phyloP scores from a whole-genome alignment of 2,797 vertebrate species.

The Malurus leucopterus region DNA sequence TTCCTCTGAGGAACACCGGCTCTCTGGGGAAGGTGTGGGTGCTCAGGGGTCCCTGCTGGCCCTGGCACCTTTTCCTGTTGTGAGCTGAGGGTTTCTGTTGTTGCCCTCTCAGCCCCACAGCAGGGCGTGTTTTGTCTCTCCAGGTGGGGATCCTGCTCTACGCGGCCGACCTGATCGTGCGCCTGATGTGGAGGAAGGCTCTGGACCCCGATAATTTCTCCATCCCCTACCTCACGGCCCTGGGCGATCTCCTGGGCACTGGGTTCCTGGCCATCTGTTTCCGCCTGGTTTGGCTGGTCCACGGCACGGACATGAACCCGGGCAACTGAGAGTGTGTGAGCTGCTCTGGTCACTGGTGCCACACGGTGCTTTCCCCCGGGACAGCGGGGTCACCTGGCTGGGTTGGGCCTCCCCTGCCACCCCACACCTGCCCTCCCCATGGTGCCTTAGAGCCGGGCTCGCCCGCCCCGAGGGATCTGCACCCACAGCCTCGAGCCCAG shows the following conservation, averaged over 20 bases:
- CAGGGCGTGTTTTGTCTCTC: background rate
- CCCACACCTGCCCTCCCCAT: background rate
- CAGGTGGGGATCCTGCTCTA: slow-evolving; percentile 91
- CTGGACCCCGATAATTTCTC: slow-evolving; percentile 95
- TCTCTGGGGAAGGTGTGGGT: background rate
- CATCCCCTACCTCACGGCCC: slow-evolving; percentile 94
- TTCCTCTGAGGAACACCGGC: fast-evolving
- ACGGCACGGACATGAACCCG: slow-evolving; percentile 47
- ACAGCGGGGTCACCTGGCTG: background rate
- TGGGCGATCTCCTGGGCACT: slow-evolving; percentile 92
- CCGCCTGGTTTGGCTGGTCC: slow-evolving; percentile 71
- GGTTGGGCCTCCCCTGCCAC: background rate
- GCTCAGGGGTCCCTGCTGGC: fast-evolving
- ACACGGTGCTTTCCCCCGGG: background rate
- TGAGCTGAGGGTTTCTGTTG: background rate
- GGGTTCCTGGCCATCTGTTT: slow-evolving; percentile 89
- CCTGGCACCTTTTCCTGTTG: background rate
- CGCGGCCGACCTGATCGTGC: slow-evolving; percentile 85
- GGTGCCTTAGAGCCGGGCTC: slow-evolving; percentile 23
- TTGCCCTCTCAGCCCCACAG: background rate
- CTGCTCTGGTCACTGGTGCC: background rate
- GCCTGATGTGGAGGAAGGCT: slow-evolving; percentile 84
- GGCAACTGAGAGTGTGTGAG: background rate
- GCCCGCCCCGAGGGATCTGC: fast-evolving
- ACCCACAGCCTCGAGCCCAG: background rate